Percentiles rank a stretch among this genome's conserved stretches.
phyloP scores from a whole-genome alignment of 2,888 invertebrate species.

The Athalia circularis region DNA sequence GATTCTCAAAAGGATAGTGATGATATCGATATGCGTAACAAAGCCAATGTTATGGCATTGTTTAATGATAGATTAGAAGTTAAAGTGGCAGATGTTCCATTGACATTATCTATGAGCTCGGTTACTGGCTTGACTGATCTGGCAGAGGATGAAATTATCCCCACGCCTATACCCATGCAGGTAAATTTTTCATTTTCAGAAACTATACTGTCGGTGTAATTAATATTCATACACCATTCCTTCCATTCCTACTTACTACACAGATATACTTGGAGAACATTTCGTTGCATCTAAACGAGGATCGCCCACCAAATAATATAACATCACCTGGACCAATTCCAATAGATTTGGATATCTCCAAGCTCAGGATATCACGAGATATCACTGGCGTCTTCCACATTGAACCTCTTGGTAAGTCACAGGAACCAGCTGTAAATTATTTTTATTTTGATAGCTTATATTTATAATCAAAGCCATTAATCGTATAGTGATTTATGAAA shows the following conservation, averaged over 20 bases:
- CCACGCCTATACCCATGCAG: conserved; percentile 88
- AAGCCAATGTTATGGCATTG: conserved; percentile 72
- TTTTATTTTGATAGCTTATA: background rate
- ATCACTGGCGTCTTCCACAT: conserved; percentile 85
- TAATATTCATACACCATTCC: too few species aligned
- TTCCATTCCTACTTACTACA: conserved; percentile 46
- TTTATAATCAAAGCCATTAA: background rate
- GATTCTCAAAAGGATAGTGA: conserved; percentile 68
- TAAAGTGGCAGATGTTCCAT: conserved; percentile 79
- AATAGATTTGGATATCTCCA: conserved; percentile 83
- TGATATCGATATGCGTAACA: conserved; percentile 73
- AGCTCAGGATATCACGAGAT: conserved; percentile 83
- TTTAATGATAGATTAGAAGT: conserved; percentile 79
- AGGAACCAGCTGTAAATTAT: background rate
- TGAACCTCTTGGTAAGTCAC: conserved; percentile 76
- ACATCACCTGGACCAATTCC: conserved; percentile 90
- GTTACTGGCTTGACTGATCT: conserved; percentile 88
- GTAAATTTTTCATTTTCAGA: conserved; percentile 73
- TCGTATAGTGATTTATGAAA: conserved; percentile 1
- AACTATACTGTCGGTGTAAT: conserved; percentile 13
- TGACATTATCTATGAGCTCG: conserved; percentile 88
- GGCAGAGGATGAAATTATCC: conserved; percentile 90
- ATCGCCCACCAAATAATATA: conserved; percentile 86
- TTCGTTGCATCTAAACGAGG: conserved; percentile 86
- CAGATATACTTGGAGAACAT: conserved; percentile 86